Conservation (phyloP, 2,888 invertebrate genomes). For the Cryptosula pallasiana region DNA sequence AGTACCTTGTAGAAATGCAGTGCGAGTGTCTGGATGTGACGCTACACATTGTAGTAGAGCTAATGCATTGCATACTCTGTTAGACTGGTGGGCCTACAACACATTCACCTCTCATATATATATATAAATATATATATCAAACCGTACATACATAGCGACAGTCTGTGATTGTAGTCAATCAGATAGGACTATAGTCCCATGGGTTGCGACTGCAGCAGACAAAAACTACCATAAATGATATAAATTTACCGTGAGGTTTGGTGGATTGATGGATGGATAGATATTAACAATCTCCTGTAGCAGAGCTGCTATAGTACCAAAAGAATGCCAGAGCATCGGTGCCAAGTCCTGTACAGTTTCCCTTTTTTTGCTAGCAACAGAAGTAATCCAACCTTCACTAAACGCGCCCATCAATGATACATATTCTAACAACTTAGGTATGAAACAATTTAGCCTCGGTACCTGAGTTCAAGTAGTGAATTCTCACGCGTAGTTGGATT, state of each 20-base stretch:
- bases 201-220: too few species aligned
- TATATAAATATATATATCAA: not conserved
- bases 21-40: constrained; percentile 96
- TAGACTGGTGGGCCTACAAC: constrained; percentile 80
- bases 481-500: constrained; percentile 92
- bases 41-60: constrained; percentile 98
- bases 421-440: too few species aligned
- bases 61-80: constrained; percentile 95
- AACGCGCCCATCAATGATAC: too few species aligned
- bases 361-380: constrained; percentile 75
- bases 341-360: constrained; percentile 92
- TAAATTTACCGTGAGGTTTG: constrained; percentile 73
- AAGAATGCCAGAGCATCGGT: constrained; percentile 97
- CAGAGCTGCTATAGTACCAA: constrained; percentile 91
- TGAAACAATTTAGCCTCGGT: constrained; percentile 27
- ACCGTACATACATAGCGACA: too few species aligned
- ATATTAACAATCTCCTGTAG: constrained; percentile 92
- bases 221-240: too few species aligned
- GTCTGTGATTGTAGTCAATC: too few species aligned
- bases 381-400: too few species aligned
- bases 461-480: constrained; percentile 91
- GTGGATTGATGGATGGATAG: constrained; percentile 96
- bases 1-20: constrained; percentile 69
- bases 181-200: too few species aligned
- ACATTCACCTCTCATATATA: not conserved